Base-by-base conservation (phyloP, 2,888 invertebrate species). In the Dynastes tityus region DNA sequence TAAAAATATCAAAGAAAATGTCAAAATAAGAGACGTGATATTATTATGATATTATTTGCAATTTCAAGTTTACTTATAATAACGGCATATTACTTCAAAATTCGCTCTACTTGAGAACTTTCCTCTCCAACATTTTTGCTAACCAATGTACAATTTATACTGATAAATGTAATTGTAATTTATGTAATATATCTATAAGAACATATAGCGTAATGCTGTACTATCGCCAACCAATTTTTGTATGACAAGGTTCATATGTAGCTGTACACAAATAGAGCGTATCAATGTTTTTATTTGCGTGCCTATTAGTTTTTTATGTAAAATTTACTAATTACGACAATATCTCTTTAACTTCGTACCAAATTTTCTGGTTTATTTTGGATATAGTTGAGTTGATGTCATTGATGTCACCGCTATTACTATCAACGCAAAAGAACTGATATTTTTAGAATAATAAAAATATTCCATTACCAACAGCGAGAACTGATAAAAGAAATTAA, bases 401-500 rank as follows among this genome's bases (percentile, higher is more conserved):
- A 61, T 8, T 22, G 61, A 61, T 61, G 61, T 61, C 29, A 27
- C 22, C 6, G 27, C 27, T 61, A 9, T 61, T 61, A 61, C 22
- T 61, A 37, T 37, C 32, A 37, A 37, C 32, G 32, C 3, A 63
- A 63, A 32, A 8, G 22, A 22, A 16, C 22, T 8, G 8, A 22
- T 58, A 16, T 58, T 58, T 63, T 63, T 63, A 63, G 13, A 32
- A 13, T 29, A 61, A 22, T 2, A 29, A 49, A 67, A 67, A 67
- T 16, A 49, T 49, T 67, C 16, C 45, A 45, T 49, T 49, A 45
- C 45, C 16, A 67, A 45, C 49, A 67, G 16, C 11, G 16, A 9
- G 11, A 11, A 67, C 16, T 67, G 67, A 67, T 45, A 67, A 67
- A 67, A 67, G 6, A 22, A 32, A 27, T 27, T 22, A 67, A 22